Conservation (phyloP, 2,888 invertebrate species). For the Antheraea yamamai region DNA sequence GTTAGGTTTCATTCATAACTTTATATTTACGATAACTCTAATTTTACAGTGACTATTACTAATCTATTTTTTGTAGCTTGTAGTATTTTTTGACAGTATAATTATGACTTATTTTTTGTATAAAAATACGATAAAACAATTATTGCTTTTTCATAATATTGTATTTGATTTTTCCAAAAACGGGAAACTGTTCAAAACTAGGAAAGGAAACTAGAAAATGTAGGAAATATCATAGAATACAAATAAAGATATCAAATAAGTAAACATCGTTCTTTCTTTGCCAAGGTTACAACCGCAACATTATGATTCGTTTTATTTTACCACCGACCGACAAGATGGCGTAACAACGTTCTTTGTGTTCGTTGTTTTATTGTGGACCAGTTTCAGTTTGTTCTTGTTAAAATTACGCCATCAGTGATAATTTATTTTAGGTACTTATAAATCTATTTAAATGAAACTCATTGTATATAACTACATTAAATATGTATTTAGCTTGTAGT, state of each 20-base stretch:
- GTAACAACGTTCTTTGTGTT: not conserved
- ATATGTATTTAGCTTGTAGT: not conserved
- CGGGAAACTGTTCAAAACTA: not conserved
- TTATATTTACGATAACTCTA: not conserved
- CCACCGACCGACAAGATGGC: constrained; percentile 13
- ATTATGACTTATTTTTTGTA: not conserved
- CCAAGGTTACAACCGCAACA: constrained; percentile 16
- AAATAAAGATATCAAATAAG: not conserved
- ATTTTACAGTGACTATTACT: not conserved
- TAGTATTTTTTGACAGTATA: not conserved
- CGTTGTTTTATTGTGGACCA: constrained; percentile 9
- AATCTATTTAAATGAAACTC: not conserved
- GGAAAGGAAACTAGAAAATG: too few species aligned
- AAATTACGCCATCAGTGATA: not conserved
- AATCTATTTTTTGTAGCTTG: not conserved
- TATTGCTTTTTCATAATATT: not conserved
- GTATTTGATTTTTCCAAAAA: not conserved
- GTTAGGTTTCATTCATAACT: constrained; percentile 20
- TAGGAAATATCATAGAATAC: not conserved
- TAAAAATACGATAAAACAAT: not conserved
- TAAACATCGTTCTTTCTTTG: constrained; percentile 8
- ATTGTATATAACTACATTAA: not conserved
- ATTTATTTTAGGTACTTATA: not conserved
- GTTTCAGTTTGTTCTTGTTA: not conserved
- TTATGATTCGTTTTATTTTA: constrained; percentile 12